Percentiles rank a stretch among this genome's conserved stretches.
These are phyloP conservation scores for Periplaneta americana DNA, from an alignment of 1,140 invertebrate species.

Conservation along the genomic window DNA sequence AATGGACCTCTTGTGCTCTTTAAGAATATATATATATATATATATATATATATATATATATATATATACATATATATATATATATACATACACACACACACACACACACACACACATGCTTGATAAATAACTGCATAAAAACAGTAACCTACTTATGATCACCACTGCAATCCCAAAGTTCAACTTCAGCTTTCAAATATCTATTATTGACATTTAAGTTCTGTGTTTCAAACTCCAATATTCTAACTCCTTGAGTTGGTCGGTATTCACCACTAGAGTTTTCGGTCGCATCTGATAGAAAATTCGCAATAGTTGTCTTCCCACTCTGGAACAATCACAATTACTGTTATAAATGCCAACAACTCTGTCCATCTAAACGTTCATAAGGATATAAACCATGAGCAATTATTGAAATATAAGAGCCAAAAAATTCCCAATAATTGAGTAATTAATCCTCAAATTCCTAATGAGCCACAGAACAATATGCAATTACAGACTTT, in stretches of 20 bases:
- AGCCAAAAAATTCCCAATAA: too few relatives aligned
- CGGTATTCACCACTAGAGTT: constrained; percentile 50
- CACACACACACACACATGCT: background rate
- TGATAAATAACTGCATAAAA: background rate
- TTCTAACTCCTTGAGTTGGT: constrained; percentile 60
- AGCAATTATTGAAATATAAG: too few relatives aligned
- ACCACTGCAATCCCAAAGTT: constrained; percentile 70
- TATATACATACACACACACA: background rate
- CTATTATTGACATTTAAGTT: constrained; percentile 45
- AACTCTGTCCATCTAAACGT: too few relatives aligned
- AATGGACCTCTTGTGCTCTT: too few relatives aligned
- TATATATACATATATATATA: too few relatives aligned
- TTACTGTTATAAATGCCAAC: too few relatives aligned
- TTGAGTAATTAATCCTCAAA: too few relatives aligned
- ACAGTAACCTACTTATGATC: constrained; percentile 46
- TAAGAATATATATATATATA: too few relatives aligned
- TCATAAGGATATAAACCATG: too few relatives aligned
- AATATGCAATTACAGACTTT: too few relatives aligned
- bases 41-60: background rate
- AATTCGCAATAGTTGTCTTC: constrained; percentile 59
- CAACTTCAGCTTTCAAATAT: constrained; percentile 50
- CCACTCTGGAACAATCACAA: constrained; percentile 59
- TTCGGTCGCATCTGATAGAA: constrained; percentile 59
- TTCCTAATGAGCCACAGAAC: too few relatives aligned
- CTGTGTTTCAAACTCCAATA: constrained; percentile 61